Base-by-base conservation (phyloP, 1,140 invertebrate genomes). In the Lucilia sericata region DNA sequence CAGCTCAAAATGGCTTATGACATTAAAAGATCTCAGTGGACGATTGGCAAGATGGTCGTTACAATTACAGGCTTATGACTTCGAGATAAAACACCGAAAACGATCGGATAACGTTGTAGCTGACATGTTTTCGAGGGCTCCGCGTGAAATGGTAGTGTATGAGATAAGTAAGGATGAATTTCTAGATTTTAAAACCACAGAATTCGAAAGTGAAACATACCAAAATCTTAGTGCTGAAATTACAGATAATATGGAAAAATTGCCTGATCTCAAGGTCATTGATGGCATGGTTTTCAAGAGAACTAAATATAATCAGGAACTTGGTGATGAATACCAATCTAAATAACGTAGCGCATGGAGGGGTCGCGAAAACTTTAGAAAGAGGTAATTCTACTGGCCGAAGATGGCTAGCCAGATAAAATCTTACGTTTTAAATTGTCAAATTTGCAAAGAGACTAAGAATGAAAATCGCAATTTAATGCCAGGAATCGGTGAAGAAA, bases 401-500 rank as follows among this genome's bases (percentile, higher is more conserved):
- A 5, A 74, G 30, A 74, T 74, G 65, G 0, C 65, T 25, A 25
- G 19, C 0, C 65, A 74, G 30, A 25, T 74, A 7, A 74, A 25
- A 25, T 10, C 19, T 2, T 74, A 74, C 19, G 19, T 74, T 5
- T 25, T 2, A 74, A 74, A 74, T 25, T 74, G 65, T 5, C 7
- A 74, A 5, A 74, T 25, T 74, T 74, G 65, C 19, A 74, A 74
- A 21, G 65, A 74, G 30, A 74, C 65, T 19, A 74, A 74, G 17
- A 1, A 1, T 30, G 25, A 1, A 30, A 65, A 65, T 17, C 60
- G 17, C 17, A 14, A 65, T 65, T 19, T 65, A 65, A 65, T 65
- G 60, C 60, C 60, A 12, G 60, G 21, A 7, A 65, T 65, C 5
- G 60, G 60, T 3, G 21, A 17, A 36, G 34, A 80, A 80, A 34